Base-by-base conservation (phyloP, 2,113 vertebrate genomes). In the Geococcyx californianus region DNA sequence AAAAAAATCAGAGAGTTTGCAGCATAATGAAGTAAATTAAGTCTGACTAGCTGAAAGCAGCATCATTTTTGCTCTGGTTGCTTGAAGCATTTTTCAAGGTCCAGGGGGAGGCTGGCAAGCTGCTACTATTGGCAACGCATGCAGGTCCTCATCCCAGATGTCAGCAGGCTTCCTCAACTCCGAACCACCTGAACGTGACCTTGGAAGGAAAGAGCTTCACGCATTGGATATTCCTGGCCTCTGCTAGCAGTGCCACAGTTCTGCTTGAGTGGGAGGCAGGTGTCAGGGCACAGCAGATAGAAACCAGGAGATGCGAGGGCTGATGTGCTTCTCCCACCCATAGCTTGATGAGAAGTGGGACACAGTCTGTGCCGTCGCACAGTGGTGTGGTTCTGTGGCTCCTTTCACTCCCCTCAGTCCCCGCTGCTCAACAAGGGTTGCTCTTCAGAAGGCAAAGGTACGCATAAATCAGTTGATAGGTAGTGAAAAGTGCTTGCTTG, bases 21-120 rank as follows among this genome's bases (percentile, higher is more conserved):
- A 3, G 60, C 60, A 60, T 81, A 89, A 84, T 67, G 55, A 96
- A 78, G 64, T 90, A 81, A 93, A 93, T 92, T 28, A 83, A 75
- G 28, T 81, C 72, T 81, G 86, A 92, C 68, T 44, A 67, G 80
- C 80, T 89, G 80, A 77, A 86, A 80, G 80, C 69, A 64, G 73
- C 80, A 92, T 84, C 18, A n/a, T 63, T 92, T 90, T 95, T 93
- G 60, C 45, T 92, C 70, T 7, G 49, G 26, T 59, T 92, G 76
- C 86, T 80, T 54, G 29, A 70, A 88, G 67, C 33, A 26, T 75
- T 88, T 88, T 68, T 86, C 67, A 83, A 34, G 58, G 76, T 76
- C 75, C 44, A 16, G 75, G 44, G 36, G 83, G 86, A 90, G 44
- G 36, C 63, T 92, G 80, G 63, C 75, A 89, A 90, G 40, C 75